These are phyloP conservation scores for Nasonovia ribisnigri DNA, from an alignment of 2,888 invertebrate species.

Conservation along the genomic window DNA sequence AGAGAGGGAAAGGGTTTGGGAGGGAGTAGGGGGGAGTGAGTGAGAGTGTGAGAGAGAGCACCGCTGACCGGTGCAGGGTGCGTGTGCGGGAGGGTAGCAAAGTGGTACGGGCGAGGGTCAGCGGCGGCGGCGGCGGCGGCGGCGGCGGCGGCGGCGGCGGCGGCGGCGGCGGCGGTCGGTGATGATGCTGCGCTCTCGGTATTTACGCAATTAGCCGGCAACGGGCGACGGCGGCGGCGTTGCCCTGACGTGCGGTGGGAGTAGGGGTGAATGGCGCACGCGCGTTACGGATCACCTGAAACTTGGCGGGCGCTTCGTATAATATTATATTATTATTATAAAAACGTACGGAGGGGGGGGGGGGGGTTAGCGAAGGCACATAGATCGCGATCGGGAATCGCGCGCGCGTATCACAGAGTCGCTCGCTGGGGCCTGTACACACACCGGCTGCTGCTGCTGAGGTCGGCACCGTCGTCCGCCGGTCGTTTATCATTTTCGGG, in stretches of 20 bases:
- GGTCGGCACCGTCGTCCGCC: background rate
- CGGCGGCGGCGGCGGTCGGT: background rate
- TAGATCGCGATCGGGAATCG: background rate
- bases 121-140: background rate
- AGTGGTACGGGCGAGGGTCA: background rate
- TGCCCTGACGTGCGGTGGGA: background rate
- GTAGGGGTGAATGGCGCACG: slow-evolving; percentile 20
- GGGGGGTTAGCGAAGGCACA: background rate
- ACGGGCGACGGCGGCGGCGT: slow-evolving; percentile 3
- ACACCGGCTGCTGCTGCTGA: background rate
- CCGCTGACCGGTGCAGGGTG: background rate
- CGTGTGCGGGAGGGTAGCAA: background rate
- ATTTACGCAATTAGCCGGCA: slow-evolving; percentile 63
- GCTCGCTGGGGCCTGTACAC: background rate
- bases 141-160: background rate
- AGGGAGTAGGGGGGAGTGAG: background rate
- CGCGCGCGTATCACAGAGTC: background rate
- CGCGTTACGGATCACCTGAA: slow-evolving; percentile 30
- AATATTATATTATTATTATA: background rate
- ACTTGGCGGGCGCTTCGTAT: background rate
- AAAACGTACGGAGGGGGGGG: background rate
- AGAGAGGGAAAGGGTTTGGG: no score
- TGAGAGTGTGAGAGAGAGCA: background rate
- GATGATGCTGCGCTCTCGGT: slow-evolving; percentile 60
- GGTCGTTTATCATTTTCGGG: slow-evolving; percentile 47